Conservation (phyloP, 2,888 invertebrate genomes). For the Orthosia gracilis region DNA sequence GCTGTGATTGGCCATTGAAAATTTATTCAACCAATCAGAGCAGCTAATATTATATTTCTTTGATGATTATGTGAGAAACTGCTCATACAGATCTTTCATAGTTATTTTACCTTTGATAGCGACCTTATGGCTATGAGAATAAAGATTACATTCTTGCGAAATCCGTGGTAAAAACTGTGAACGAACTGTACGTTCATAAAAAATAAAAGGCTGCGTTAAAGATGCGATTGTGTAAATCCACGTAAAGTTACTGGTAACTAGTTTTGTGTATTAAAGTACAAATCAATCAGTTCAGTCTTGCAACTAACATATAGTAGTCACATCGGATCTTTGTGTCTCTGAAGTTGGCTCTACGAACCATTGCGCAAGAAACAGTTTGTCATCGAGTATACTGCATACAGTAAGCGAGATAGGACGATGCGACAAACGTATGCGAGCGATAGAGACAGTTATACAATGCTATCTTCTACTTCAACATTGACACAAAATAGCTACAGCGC, state of each 20-base stretch:
- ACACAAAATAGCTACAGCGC: no score
- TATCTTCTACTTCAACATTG: no score
- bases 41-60: not conserved
- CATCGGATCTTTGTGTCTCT: no score
- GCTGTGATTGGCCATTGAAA: no score
- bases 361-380: no score
- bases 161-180: not conserved
- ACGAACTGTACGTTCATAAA: not conserved
- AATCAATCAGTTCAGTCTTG: not conserved
- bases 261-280: not conserved
- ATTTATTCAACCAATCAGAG: no score
- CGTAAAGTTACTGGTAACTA: not conserved
- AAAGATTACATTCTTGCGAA: not conserved
- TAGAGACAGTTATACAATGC: no score
- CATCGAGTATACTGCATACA: no score
- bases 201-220: not conserved
- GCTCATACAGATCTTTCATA: not conserved
- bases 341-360: no score
- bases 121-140: not conserved
- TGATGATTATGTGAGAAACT: slow-evolving; percentile 3
- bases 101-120: not conserved
- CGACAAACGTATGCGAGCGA: no score
- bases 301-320: no score
- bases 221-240: not conserved
- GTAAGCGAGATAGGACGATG: no score